A percentile compares a stretch with the other conserved stretches of the same genome.
phyloP scores from a whole-genome alignment of 37 sponge, comb jelly and placozoan species.

The Geodia barretti region DNA sequence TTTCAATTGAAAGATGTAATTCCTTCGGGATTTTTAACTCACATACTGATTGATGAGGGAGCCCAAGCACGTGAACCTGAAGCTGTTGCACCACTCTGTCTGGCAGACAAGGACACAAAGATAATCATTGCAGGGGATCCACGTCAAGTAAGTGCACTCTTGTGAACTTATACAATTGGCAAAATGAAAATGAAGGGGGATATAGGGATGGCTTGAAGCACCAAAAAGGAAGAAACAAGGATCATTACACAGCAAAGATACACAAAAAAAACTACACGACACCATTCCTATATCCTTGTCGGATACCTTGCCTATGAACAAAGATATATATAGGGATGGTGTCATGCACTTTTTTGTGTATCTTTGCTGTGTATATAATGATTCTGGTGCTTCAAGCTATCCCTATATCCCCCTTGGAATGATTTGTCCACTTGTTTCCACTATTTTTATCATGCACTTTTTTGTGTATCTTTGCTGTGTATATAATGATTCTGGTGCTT shows the following conservation, averaged over 20 bases:
- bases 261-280: too few relatives aligned
- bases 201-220: background rate
- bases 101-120: constrained; percentile 57
- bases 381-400: too few relatives aligned
- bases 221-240: background rate
- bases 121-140: constrained; percentile 82
- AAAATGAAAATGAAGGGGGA: background rate
- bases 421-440: too few relatives aligned
- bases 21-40: constrained; percentile 62
- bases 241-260: background rate
- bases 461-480: too few relatives aligned
- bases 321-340: too few relatives aligned
- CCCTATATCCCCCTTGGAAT: too few relatives aligned
- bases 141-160: constrained; percentile 47
- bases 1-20: background rate
- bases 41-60: constrained; percentile 84
- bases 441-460: too few relatives aligned
- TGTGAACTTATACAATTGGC: background rate
- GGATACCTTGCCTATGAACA: too few relatives aligned
- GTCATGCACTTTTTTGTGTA: too few relatives aligned
- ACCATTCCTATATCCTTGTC: too few relatives aligned
- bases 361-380: too few relatives aligned
- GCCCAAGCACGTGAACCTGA: constrained; percentile 78
- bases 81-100: constrained; percentile 52
- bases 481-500: too few relatives aligned